These are phyloP conservation scores for Ephialtes manifestator DNA, from an alignment of 2,888 invertebrate genomes.

Conservation along the genomic window DNA sequence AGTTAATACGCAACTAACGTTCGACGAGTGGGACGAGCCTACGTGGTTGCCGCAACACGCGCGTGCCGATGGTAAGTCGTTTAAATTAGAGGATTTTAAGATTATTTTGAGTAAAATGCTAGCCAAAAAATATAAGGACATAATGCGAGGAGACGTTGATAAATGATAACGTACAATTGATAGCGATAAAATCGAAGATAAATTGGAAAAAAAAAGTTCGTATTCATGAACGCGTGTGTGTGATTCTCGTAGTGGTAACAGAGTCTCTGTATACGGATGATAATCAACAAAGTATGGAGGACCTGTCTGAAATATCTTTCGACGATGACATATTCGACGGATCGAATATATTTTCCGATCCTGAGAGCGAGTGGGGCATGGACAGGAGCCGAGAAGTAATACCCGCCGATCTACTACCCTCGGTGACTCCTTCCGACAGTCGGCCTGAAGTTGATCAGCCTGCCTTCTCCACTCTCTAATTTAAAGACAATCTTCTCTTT, in stretches of 20 bases:
- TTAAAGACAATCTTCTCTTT: conserved; percentile 23
- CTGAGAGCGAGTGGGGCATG: conserved; percentile 90
- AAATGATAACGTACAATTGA: not conserved
- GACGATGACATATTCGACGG: conserved; percentile 88
- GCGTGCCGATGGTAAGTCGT: conserved; percentile 77
- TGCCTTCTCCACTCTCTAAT: conserved; percentile 56
- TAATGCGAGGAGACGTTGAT: conserved; percentile 10
- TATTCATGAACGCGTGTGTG: conserved; percentile 21
- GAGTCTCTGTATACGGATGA: conserved; percentile 77
- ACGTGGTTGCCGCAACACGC: conserved; percentile 81
- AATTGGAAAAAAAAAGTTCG: conserved; percentile 16
- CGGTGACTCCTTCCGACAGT: conserved; percentile 84
- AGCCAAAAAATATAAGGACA: not conserved
- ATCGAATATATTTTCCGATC: conserved; percentile 89
- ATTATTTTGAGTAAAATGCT: conserved; percentile 13
- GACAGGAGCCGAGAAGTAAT: conserved; percentile 76
- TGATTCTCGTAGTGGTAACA: conserved; percentile 69
- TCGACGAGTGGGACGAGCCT: conserved; percentile 89
- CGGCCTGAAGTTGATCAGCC: conserved; percentile 88
- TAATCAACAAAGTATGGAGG: conserved; percentile 82
- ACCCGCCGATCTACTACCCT: conserved; percentile 72
- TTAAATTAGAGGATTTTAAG: not conserved
- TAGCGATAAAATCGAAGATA: not conserved
- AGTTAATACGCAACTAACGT: conserved; percentile 89
- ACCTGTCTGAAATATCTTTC: conserved; percentile 86